Evolutionary conservation across 2,888 invertebrate species (phyloP), one percentile per base, ranked within the genome.

Genomic region (Sminthurides aquaticus): DNA sequence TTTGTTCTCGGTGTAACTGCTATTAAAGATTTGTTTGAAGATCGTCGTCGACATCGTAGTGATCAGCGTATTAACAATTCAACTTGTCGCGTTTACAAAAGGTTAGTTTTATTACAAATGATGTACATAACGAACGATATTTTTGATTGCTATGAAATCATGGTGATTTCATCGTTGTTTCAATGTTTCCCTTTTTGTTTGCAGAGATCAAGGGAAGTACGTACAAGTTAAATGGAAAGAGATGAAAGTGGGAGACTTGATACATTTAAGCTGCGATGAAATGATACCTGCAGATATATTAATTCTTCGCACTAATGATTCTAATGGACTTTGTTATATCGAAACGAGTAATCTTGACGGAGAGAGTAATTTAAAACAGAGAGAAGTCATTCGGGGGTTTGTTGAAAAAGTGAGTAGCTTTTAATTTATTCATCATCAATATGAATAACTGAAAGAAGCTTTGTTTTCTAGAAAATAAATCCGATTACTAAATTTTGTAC

Each of bases 261-360:
- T 98, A 58, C 96, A 96, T 80, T 82, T 98, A 75, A 93, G 94
- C 56, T 95, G 95, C 82, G 94, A 97, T 82, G 96, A 97, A 82
- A 85, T 91, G 62, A 91, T 98, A 70, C 97, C 97, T 34, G 97
- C 98, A 0, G 98, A 98, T 79, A 88, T 98, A 77, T 83, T 98
- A 67, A 81, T 98, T 65, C 82, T 97, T 68, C 85, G 89, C 75
- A 90, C 92, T 64, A 92, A 93, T 76, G 94, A 92, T 80, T 84
- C 88, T 8, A 84, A 88, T 76, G 96, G 96, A 52, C 82, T 90
- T 66, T 95, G 94, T 78, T 95, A 91, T 80, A 86, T 97, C 72
- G 97, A 97, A 80, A 97, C 97, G 0, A 91, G 93, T 77, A 96
- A 97, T 81, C 82, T 97, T 76, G 97, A 97, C 77, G 97, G 97